Evolutionary conservation across 2,113 vertebrate genomes (phyloP).

Genomic region (Scortum barcoo): DNA sequence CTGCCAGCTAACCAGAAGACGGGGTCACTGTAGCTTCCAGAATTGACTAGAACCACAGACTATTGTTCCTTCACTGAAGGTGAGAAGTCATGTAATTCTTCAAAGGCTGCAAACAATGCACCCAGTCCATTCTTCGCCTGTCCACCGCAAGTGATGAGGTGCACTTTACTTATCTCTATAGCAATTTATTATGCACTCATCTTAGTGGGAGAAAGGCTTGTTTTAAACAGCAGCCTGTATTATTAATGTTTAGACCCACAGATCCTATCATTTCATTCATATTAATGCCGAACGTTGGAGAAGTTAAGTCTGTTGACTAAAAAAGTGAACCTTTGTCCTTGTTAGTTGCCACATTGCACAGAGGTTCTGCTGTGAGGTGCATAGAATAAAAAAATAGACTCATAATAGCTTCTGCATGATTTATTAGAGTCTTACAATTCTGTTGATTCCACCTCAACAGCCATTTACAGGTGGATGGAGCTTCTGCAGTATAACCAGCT

Average conservation of each 20-base stretch:
- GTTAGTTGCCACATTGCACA: background rate
- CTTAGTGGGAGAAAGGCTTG: slow-evolving; percentile 5
- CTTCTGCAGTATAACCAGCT: slow-evolving; percentile 10
- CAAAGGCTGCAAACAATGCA: slow-evolving; percentile 46
- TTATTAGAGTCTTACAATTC: slow-evolving; percentile 17
- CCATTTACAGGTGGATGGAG: slow-evolving; percentile 11
- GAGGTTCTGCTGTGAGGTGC: background rate
- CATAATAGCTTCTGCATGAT: background rate
- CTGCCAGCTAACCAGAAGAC: slow-evolving; percentile 11
- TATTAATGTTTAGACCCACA: slow-evolving; percentile 21
- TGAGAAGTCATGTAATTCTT: slow-evolving; percentile 37
- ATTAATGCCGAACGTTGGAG: background rate
- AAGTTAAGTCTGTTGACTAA: background rate
- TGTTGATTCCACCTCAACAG: slow-evolving; percentile 14
- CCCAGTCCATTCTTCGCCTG: slow-evolving; percentile 39
- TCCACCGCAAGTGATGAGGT: slow-evolving; percentile 41
- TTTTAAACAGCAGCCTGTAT: slow-evolving; percentile 30
- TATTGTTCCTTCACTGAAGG: slow-evolving; percentile 43
- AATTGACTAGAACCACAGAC: slow-evolving; percentile 11
- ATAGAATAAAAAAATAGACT: slow-evolving; percentile 3
- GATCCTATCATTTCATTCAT: slow-evolving; percentile 16
- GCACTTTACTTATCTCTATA: slow-evolving; percentile 32
- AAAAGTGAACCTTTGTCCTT: background rate
- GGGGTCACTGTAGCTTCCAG: slow-evolving; percentile 22
- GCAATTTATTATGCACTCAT: slow-evolving; percentile 40